phyloP scores from a whole-genome alignment of 2,113 vertebrate genomes.

The Todiramphus chloris region DNA sequence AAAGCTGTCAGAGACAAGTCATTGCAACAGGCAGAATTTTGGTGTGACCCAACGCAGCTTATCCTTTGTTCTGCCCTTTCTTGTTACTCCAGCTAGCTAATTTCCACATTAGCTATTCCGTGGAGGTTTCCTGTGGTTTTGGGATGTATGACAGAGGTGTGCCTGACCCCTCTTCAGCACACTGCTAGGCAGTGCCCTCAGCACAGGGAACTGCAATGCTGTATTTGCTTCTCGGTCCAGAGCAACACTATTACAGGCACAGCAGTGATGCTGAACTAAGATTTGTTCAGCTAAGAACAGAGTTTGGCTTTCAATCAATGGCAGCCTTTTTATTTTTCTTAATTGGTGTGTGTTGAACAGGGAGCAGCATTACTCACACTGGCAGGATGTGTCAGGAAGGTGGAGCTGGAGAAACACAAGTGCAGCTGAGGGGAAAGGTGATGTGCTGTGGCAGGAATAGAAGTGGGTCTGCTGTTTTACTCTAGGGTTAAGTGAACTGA shows the following conservation, averaged over 20 bases:
- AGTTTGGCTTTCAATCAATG: background rate
- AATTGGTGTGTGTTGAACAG: background rate
- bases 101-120: background rate
- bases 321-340: background rate
- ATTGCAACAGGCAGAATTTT: background rate
- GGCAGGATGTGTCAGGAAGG: background rate
- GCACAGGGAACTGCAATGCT: background rate
- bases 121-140: background rate
- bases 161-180: background rate
- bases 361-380: fast-evolving
- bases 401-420: background rate
- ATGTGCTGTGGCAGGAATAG: background rate
- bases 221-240: background rate
- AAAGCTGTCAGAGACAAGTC: background rate
- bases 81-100: fast-evolving
- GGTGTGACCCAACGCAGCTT: background rate
- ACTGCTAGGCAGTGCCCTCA: background rate
- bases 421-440: background rate
- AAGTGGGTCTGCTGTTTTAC: background rate
- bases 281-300: conserved; percentile 1
- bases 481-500: background rate
- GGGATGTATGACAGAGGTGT: background rate
- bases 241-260: background rate
- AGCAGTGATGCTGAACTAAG: background rate
- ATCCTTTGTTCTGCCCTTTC: background rate